Conservation (phyloP, 2,113 vertebrate genomes). For the Potamarius usumacintae region DNA sequence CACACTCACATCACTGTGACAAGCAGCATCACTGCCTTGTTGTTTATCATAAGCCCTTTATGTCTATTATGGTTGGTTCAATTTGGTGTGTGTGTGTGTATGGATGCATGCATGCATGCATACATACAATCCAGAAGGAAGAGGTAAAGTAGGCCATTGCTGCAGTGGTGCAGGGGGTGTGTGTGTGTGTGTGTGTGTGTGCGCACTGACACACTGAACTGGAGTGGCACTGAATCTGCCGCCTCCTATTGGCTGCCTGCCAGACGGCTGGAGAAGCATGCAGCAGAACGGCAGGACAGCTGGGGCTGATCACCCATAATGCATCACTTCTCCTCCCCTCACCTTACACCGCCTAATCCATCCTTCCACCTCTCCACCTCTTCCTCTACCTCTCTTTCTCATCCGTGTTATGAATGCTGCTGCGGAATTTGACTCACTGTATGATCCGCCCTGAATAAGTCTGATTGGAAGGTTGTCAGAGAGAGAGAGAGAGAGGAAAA, state of each 20-base stretch:
- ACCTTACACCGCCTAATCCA: constrained; percentile 41
- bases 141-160: constrained; percentile 49
- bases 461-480: constrained; percentile 24
- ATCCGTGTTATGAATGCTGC: background rate
- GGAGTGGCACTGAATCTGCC: constrained; percentile 71
- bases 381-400: constrained; percentile 29
- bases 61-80: background rate
- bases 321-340: constrained; percentile 58
- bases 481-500: constrained; percentile 17
- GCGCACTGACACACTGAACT: constrained; percentile 76
- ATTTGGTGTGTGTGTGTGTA: background rate
- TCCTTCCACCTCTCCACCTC: constrained; percentile 26
- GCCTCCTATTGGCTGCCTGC: constrained; percentile 71
- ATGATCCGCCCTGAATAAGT: constrained; percentile 33
- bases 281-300: constrained; percentile 67
- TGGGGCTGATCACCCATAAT: constrained; percentile 66
- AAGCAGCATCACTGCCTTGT: background rate
- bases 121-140: background rate
- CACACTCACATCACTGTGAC: background rate
- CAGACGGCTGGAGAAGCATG: constrained; percentile 69
- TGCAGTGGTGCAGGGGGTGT: constrained; percentile 43
- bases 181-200: constrained; percentile 40
- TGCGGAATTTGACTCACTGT: constrained; percentile 44
- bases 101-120: background rate
- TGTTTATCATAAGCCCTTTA: background rate